phyloP scores from a whole-genome alignment of 2,113 vertebrate genomes.

The Chloebia gouldiae region DNA sequence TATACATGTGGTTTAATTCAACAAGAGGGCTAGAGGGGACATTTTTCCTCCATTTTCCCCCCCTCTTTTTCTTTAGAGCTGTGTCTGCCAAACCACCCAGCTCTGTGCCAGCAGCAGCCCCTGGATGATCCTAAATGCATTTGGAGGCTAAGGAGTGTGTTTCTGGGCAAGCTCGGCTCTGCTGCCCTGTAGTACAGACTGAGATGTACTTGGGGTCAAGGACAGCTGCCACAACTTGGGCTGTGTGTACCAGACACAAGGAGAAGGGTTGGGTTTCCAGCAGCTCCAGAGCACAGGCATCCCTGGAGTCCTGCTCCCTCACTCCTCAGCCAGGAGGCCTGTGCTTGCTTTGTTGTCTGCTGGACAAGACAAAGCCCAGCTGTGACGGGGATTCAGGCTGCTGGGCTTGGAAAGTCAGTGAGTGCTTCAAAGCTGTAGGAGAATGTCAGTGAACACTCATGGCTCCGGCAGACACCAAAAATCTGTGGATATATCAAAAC shows the following conservation, averaged over 20 bases:
- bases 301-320: accelerated
- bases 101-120: conserved; percentile 55
- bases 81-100: conserved; percentile 52
- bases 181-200: not conserved
- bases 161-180: not conserved
- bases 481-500: not conserved
- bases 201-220: not conserved
- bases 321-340: accelerated
- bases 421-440: not conserved
- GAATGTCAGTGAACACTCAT: no score
- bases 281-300: accelerated
- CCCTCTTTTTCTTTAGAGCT: not conserved
- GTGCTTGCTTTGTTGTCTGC: not conserved
- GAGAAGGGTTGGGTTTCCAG: accelerated
- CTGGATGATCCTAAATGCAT: conserved; percentile 37
- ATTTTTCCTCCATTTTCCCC: conserved; percentile 39
- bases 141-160: not conserved
- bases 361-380: not conserved
- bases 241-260: accelerated
- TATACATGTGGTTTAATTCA: conserved; percentile 73
- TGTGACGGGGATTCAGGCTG: not conserved
- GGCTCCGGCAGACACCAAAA: not conserved
- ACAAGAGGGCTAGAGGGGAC: conserved; percentile 33
- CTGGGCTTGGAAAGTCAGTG: not conserved
- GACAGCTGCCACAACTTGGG: not conserved